These are phyloP conservation scores for Vombatus ursinus DNA, from an alignment of 2,113 vertebrate species.

Conservation along the genomic window DNA sequence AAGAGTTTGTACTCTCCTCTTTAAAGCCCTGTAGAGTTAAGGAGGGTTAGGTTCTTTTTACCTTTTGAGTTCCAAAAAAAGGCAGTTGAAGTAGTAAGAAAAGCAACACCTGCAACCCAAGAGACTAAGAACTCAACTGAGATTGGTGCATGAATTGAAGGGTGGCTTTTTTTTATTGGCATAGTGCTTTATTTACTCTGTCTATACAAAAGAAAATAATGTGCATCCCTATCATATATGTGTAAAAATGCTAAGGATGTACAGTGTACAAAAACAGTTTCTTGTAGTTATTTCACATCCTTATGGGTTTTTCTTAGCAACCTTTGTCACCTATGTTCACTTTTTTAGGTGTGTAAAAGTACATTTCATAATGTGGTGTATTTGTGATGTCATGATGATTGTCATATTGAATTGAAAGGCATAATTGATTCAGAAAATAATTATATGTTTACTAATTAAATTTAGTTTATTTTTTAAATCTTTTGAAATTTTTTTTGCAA, in stretches of 20 bases:
- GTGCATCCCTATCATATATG: conserved; percentile 96
- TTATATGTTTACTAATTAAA: background rate
- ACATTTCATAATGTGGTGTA: background rate
- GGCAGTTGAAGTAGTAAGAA: background rate
- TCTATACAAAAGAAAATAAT: conserved; percentile 97
- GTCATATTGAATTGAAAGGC: no score
- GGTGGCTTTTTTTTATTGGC: conserved; percentile 84
- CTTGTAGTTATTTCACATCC: conserved; percentile 93
- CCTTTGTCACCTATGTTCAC: background rate
- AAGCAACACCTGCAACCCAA: background rate
- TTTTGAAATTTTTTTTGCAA: background rate
- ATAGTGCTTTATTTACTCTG: conserved; percentile 99
- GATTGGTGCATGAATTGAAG: background rate
- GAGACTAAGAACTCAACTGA: background rate
- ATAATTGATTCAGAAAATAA: background rate
- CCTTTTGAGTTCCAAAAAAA: background rate
- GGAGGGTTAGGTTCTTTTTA: background rate
- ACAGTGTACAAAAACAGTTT: conserved; percentile 97
- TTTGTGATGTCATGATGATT: no score
- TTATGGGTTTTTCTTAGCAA: conserved; percentile 79
- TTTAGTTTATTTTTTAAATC: background rate
- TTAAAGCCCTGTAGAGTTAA: background rate
- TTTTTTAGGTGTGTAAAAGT: background rate
- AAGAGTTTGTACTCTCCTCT: no score
- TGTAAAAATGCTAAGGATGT: conserved; percentile 99